Base-by-base conservation (phyloP, 1,140 invertebrate species). In the Papilio helenus region DNA sequence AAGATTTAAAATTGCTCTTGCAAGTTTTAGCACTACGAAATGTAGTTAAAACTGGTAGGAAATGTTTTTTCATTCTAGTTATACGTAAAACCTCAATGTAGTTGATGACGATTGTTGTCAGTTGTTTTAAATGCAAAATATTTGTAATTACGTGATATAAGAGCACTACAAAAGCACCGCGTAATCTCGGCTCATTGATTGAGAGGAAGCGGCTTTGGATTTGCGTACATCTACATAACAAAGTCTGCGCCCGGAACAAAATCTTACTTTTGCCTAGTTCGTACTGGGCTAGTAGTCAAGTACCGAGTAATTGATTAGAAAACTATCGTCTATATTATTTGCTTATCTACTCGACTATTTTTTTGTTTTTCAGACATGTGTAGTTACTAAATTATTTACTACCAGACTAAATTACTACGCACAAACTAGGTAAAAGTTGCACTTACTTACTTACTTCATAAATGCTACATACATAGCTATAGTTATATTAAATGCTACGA, bases 221-320 rank as follows among this genome's bases (percentile, higher is more conserved):
- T 76, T 61, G 49, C 74, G 49, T 76, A 51, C 49, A 76, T 76
- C 20, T 76, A 29, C 74, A 76, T 76, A 61, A 44, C 74, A 58
- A 58, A 76, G 7, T 26, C 2, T 8, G 8, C 74, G 49, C 16
- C 55, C 49, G 20, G 34, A 58, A 76, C 74, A 51, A 42, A 58
- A n/a, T 29, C 29, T 34, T 51, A 76, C 58, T 73, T 39, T 39
- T 39, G 34, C 7, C 7, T 39, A 39, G 34, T 8, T 39, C 34
- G 34, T 39, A 39, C 34, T 39, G 4, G 4, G 34, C 34, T 39
- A 5, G 3, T 39, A 39, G 4, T 39, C 34, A 1, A 39, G 8
- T 39, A 5, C 5, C 34, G 4, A 39, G 7, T 39, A 39, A 39
- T 39, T 34, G 34, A 34, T 34, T n/a, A n/a, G 5, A 34, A 39